Evolutionary conservation across 2,113 vertebrate genomes (phyloP), one percentile per base, ranked within the genome.

Genomic region (Neodon shergylaensis): DNA sequence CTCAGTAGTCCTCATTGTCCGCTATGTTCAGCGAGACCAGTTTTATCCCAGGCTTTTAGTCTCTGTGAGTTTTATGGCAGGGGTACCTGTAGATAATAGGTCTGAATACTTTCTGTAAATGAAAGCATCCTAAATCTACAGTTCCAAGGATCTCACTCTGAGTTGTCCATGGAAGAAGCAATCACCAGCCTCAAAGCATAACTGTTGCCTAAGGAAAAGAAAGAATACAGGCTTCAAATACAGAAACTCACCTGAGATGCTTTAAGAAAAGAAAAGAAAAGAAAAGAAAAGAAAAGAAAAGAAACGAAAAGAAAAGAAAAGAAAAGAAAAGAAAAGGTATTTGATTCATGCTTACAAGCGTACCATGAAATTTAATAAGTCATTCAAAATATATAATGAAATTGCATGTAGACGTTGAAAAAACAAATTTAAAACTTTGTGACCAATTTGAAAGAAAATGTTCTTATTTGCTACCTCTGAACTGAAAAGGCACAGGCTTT

Each of bases 401-500:
- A 83, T 83, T 77, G 61, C 22, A 33, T 76, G 63, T 13, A 88
- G 4, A 39, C 94, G 16, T 0, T 49, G 33, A 96, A 5, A 84
- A 7, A 7, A 83, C 33, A 11, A 36, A 73, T 77, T 97, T 93
- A 49, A 63, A 94, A 94, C 82, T 17, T 42, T 22, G 28, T 81
- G 4, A 73, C 31, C 31, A 52, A 22, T 49, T 86, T 85, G 31
- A 74, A 77, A 92, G 28, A 21, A 10, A 84, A 52, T 36, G 63
- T 72, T 93, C 76, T 31, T 68, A 26, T 61, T 78, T 87, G 9
- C 2, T 76, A 8, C 26, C 70, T 92, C n/a, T 95, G 72, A 78
- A 65, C 39, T 54, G 24, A 95, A 91, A 93, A 77, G 3, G 2
- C 2, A 24, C 7, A 10, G 21, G 36, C 4, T 36, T 42, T 82